Evolutionary conservation across 2,888 invertebrate species (phyloP), one percentile per base, ranked within the genome.

Genomic region (Apoda limacodes): DNA sequence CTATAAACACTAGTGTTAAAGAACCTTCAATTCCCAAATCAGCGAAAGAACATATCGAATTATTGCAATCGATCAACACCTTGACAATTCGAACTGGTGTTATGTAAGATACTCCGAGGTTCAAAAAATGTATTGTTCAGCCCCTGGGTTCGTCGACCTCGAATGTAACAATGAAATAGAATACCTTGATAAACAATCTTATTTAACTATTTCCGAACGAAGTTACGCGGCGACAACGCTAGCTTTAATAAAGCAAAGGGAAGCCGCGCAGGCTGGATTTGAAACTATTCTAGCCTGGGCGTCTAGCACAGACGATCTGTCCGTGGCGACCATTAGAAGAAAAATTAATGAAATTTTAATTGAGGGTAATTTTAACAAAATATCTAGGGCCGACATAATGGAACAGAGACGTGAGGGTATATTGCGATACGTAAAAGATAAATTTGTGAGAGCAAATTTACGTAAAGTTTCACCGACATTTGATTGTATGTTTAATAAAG

Each of bases 331-430:
- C 7, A 6, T 17, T 6, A 17, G 5, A 5, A 13, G 17, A 17
- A 22, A 14, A 13, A 22, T 32, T 12, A 20, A 27, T 9, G 21
- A 33, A 4, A 13, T 9, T 7, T 25, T 35, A 19, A 13, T 35
- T 2, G 22, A 11, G 4, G 35, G 35, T 9, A 15, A 29, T n/a
- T 32, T 29, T 7, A 17, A 24, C 6, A 32, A 32, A 35, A 32
- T 35, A 3, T 26, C 25, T 10, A 17, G 32, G n/a, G 29, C 32
- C 4, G 36, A 32, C 13, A 21, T 30, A 5, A 17, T 35, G 2
- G 21, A 35, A 27, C 30, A 30, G 15, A 14, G 34, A 13, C 22
- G 34, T 6, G 30, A 30, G 19, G 20, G 25, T 2, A 6, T 17
- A 7, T 7, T 17, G 5, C 17, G 17, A 5, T 26, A 15, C 7